phyloP scores from a whole-genome alignment of 2,797 vertebrate species.

The Tapera naevia region DNA sequence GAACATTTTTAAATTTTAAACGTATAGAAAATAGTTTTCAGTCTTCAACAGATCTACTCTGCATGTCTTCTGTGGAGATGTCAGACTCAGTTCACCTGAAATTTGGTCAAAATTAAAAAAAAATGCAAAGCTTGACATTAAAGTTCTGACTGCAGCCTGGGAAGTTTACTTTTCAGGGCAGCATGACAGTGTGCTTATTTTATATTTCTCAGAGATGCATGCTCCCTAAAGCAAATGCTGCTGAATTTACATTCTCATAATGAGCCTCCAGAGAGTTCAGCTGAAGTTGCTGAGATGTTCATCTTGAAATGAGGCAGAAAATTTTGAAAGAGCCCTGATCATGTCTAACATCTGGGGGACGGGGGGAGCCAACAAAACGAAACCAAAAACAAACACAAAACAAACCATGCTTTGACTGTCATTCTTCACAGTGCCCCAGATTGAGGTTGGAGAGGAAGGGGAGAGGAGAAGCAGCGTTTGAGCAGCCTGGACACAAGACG shows the following conservation, averaged over 20 bases:
- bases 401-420: neutral
- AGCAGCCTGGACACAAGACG: neutral
- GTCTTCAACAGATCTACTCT: neutral
- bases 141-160: neutral
- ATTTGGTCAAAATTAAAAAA: neutral
- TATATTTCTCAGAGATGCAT: neutral
- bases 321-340: neutral
- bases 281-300: neutral
- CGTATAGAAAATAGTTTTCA: neutral
- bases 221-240: neutral
- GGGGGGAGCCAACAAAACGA: too few relatives aligned
- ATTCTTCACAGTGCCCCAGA: neutral
- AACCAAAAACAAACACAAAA: neutral
- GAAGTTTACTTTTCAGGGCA: neutral
- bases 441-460: neutral
- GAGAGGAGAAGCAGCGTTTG: neutral
- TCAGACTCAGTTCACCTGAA: neutral
- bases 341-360: neutral
- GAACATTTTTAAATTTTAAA: neutral
- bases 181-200: neutral
- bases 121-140: neutral
- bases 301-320: neutral
- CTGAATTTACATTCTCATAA: neutral
- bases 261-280: neutral
- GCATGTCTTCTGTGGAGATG: neutral